These are phyloP conservation scores for Plectus sambesii DNA, from an alignment of 1,140 invertebrate genomes.

Conservation along the genomic window DNA sequence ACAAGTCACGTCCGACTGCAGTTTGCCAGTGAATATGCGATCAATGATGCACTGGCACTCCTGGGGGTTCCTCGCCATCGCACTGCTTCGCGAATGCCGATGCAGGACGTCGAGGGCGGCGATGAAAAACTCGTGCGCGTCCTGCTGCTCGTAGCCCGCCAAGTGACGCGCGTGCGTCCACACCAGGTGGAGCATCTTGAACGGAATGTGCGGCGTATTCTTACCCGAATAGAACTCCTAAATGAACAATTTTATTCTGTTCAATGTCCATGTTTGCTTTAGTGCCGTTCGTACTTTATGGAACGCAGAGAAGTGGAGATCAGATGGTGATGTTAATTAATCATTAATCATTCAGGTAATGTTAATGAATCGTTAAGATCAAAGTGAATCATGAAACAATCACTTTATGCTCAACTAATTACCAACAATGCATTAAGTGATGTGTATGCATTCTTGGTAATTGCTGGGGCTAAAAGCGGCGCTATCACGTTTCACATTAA, in stretches of 20 bases:
- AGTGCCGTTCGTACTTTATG: no score
- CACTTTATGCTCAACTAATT: no score
- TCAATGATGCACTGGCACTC: conserved; percentile 93
- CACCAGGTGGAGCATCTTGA: conserved; percentile 76
- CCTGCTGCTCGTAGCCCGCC: conserved; percentile 91
- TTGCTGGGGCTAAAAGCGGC: no score
- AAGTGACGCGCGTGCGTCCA: conserved; percentile 91
- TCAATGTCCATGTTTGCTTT: conserved; percentile 59
- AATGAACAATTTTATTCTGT: conserved; percentile 14
- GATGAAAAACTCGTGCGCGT: conserved; percentile 97
- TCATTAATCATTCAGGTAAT: no score
- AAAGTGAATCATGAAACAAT: no score
- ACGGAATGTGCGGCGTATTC: conserved; percentile 58
- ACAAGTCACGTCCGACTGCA: conserved; percentile 93
- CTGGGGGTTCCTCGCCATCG: conserved; percentile 47
- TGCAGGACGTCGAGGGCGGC: conserved; percentile 83
- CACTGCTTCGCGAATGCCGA: conserved; percentile 57
- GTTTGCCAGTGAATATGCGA: conserved; percentile 85
- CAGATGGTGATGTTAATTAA: no score
- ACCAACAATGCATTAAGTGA: no score
- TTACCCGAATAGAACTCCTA: conserved; percentile 29
- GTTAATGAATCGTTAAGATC: no score
- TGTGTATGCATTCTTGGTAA: no score
- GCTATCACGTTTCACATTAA: no score
- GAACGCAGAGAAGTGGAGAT: no score